Conservation (phyloP, 2,888 invertebrate genomes). For the Polietes domitor region DNA sequence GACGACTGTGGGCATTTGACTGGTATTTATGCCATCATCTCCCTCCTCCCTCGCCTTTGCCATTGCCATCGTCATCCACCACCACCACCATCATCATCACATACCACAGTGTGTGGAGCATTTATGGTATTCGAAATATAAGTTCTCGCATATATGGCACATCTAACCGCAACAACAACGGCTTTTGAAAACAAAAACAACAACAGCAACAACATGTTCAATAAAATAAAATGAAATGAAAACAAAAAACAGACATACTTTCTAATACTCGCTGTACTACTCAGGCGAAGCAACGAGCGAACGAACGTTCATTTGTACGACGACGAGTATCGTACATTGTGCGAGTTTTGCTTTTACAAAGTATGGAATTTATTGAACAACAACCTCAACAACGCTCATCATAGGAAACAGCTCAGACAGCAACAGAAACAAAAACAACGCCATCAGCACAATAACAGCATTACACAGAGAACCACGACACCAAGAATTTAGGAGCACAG, state of each 20-base stretch:
- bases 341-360: slow-evolving; percentile 19
- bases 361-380: slow-evolving; percentile 58
- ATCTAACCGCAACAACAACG: neutral
- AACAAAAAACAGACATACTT: slow-evolving; percentile 1
- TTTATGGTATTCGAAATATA: slow-evolving; percentile 13
- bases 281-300: too few species aligned
- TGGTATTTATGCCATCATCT: neutral
- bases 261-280: neutral
- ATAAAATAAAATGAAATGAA: neutral
- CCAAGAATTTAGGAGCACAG: neutral
- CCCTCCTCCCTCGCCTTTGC: neutral
- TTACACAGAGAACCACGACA: neutral
- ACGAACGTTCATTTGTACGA: slow-evolving; percentile 66
- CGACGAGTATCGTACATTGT: neutral
- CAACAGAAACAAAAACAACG: neutral
- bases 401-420: slow-evolving; percentile 8
- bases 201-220: neutral
- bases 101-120: neutral
- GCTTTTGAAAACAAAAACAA: slow-evolving; percentile 1
- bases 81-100: neutral
- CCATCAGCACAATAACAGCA: neutral
- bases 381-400: neutral
- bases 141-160: slow-evolving; percentile 26
- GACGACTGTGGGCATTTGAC: neutral
- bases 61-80: too few species aligned